Conservation (phyloP, 2,113 vertebrate genomes). For the Ctenodactylus gundi region DNA sequence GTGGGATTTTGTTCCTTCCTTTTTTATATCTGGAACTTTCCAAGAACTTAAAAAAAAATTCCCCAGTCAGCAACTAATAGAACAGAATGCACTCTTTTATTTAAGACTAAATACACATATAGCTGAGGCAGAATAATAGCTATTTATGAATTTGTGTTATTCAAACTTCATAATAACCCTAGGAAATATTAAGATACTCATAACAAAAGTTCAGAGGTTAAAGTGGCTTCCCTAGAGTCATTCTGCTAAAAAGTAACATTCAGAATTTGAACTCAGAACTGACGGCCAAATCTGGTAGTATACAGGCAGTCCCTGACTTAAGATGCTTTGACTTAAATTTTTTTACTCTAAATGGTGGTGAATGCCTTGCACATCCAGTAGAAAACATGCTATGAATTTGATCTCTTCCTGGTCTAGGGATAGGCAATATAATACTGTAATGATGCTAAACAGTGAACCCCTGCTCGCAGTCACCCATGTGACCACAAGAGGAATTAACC, state of each 20-base stretch:
- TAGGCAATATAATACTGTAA: not conserved
- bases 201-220: constrained; percentile 28
- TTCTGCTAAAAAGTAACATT: constrained; percentile 7
- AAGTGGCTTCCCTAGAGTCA: not conserved
- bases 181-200: not conserved
- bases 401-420: not conserved
- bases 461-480: not conserved
- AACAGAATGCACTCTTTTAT: not conserved
- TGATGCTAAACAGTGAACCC: not conserved
- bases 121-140: not conserved
- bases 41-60: constrained; percentile 37
- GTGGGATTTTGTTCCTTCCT: not conserved
- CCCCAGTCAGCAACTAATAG: not conserved
- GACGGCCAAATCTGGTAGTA: not conserved
- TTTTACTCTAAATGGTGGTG: not conserved
- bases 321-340: not conserved
- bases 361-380: not conserved
- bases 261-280: not conserved
- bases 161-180: not conserved
- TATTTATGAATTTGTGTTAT: not conserved
- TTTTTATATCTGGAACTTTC: constrained; percentile 9
- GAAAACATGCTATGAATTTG: not conserved
- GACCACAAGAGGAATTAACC: not conserved
- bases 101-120: not conserved
- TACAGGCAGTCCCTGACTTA: not conserved